These are phyloP conservation scores for Ridgeia piscesae DNA, from an alignment of 1,140 invertebrate species.

Conservation along the genomic window DNA sequence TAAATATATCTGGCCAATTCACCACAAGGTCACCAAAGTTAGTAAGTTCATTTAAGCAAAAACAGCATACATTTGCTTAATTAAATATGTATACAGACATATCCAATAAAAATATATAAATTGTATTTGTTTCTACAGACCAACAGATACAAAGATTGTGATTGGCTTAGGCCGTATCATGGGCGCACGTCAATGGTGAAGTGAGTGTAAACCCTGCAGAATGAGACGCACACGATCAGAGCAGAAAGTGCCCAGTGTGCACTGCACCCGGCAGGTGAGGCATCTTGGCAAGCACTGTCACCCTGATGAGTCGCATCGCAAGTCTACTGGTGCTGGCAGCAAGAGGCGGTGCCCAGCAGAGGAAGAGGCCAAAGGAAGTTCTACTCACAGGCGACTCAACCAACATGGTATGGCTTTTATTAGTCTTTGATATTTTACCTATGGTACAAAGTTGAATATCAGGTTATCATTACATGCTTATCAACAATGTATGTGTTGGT, in stretches of 20 bases:
- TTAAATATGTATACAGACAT: background rate
- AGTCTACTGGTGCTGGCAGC: background rate
- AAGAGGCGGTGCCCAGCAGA: background rate
- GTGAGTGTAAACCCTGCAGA: background rate
- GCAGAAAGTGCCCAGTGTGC: background rate
- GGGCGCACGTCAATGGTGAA: background rate
- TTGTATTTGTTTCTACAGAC: background rate
- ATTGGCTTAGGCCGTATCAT: background rate
- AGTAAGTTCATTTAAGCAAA: too few species aligned
- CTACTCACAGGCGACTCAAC: background rate
- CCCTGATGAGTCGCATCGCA: background rate
- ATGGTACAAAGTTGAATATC: too few species aligned
- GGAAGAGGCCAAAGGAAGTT: background rate
- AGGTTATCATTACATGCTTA: too few species aligned
- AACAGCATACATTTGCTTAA: too few species aligned
- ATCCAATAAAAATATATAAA: background rate
- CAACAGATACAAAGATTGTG: background rate
- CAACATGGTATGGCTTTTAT: background rate
- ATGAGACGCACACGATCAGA: background rate
- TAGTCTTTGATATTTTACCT: background rate
- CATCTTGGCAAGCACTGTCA: background rate
- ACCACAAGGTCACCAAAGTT: too few species aligned
- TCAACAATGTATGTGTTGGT: too few species aligned
- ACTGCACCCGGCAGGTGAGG: background rate
- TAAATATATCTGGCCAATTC: too few species aligned